A percentile compares a stretch with the other conserved stretches of the same genome.
phyloP scores from a whole-genome alignment of 2,888 invertebrate species.

The Syritta pipiens region DNA sequence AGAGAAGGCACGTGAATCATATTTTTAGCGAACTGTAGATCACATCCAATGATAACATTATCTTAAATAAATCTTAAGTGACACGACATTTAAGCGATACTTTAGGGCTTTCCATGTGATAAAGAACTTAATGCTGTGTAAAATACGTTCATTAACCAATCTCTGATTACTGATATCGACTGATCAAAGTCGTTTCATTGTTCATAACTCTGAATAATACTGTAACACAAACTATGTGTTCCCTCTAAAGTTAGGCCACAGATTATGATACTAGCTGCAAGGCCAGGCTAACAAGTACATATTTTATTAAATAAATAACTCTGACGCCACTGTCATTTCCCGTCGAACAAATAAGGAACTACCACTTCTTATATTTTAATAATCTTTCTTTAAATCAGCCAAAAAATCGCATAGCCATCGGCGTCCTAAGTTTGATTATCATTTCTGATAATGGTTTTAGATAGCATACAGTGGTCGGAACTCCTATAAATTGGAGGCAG shows the following conservation, averaged over 20 bases:
- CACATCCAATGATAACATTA: background rate
- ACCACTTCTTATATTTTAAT: background rate
- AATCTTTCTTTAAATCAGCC: background rate
- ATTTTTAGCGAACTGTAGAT: background rate
- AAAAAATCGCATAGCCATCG: too few species aligned
- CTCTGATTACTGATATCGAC: background rate
- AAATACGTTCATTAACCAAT: background rate
- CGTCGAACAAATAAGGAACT: too few species aligned
- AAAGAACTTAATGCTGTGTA: background rate
- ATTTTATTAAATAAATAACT: too few species aligned
- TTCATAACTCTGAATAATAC: too few species aligned
- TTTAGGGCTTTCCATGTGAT: slow-evolving; percentile 5
- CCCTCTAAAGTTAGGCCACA: too few species aligned
- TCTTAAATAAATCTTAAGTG: background rate
- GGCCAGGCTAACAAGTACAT: too few species aligned
- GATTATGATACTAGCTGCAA: too few species aligned
- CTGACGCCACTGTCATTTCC: too few species aligned
- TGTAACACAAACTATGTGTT: too few species aligned
- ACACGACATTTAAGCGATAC: background rate
- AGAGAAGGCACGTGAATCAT: too few species aligned
- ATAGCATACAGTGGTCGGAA: background rate
- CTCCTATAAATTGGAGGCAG: slow-evolving; percentile 28
- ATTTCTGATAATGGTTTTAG: background rate
- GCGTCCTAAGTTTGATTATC: background rate
- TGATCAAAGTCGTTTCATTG: background rate